Evolutionary conservation across 2,797 vertebrate genomes (phyloP), one percentile per base, ranked within the genome.

Genomic region (Telmatherina bonti): DNA sequence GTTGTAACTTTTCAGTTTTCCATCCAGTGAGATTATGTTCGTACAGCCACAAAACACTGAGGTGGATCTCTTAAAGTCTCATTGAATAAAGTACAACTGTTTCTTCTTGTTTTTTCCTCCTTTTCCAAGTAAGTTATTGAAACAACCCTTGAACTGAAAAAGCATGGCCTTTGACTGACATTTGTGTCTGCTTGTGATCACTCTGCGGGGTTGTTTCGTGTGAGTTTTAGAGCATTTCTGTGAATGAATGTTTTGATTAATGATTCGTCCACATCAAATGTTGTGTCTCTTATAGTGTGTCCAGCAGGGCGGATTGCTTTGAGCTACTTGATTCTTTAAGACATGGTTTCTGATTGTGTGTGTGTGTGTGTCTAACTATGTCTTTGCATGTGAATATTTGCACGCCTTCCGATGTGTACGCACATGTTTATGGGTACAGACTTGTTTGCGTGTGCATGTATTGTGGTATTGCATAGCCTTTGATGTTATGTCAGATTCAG

Each of bases 261-360:
- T 72, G 4, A 78, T 79, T 52, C 64, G 54, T 41, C 64, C 26
- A 47, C n/a, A 53, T 67, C 11, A 31, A 62, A 22, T 61, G 62
- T 78, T 9, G 41, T 43, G 62, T 67, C 22, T 78, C 59, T 74
- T 35, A 76, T 68, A 74, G 71, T 78, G 83, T 74, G 79, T 91
- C 89, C 85, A 83, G 80, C 80, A 82, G 83, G 85, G 83, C n/a
- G 51, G 85, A 85, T 89, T 85, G 77, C 88, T 91, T 89, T 91
- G 85, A 91, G 88, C 85, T 74, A 75, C 85, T 74, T 84, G 83
- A 86, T 91, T 83, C 90, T 91, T 90, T 90, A 88, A 89, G 85
- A 85, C 91, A 81, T 90, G 86, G 87, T 89, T 69, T 86, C 35
- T 72, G 57, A 63, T 43, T 41, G 38, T 16, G 13, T 41, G 38